These are phyloP conservation scores for Lepidonotus clava DNA, from an alignment of 2,888 invertebrate species.

Conservation along the genomic window DNA sequence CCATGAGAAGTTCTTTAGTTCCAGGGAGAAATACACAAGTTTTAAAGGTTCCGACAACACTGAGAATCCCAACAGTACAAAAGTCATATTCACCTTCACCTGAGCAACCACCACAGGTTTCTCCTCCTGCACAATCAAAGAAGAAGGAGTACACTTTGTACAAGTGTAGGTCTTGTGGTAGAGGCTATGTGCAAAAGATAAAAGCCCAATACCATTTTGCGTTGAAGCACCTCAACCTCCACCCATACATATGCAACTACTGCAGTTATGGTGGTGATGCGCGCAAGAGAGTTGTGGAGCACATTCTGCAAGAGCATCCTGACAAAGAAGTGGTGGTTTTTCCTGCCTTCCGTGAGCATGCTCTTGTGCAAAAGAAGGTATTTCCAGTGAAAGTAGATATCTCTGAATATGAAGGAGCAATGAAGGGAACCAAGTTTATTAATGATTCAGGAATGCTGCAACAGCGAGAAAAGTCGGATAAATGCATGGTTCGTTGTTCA, in stretches of 20 bases:
- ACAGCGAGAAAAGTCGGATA: slow-evolving; percentile 12
- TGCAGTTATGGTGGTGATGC: slow-evolving; percentile 50
- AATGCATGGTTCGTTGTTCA: slow-evolving; percentile 1
- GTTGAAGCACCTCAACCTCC: slow-evolving; percentile 29
- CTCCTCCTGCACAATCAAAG: not conserved
- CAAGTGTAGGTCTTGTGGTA: slow-evolving; percentile 42
- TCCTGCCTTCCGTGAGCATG: slow-evolving; percentile 56
- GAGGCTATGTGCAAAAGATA: slow-evolving; percentile 43
- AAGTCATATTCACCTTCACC: not conserved
- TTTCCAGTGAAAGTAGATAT: slow-evolving; percentile 39
- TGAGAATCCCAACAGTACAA: not conserved
- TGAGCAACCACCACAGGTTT: not conserved
- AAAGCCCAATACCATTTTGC: slow-evolving; percentile 47
- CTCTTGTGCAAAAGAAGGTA: slow-evolving; percentile 27
- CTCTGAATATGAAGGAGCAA: slow-evolving; percentile 42
- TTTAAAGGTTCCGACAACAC: not conserved
- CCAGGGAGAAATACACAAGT: not conserved
- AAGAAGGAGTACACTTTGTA: slow-evolving; percentile 25
- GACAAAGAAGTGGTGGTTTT: slow-evolving; percentile 52
- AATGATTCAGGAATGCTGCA: slow-evolving; percentile 35
- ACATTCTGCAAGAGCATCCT: slow-evolving; percentile 59
- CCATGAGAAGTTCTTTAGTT: not conserved
- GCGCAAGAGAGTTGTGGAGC: slow-evolving; percentile 42
- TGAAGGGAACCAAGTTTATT: slow-evolving; percentile 8
- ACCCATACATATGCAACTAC: slow-evolving; percentile 47